Evolutionary conservation across 2,113 vertebrate species (phyloP), one percentile per base, ranked within the genome.

Genomic region (Sitta europaea): DNA sequence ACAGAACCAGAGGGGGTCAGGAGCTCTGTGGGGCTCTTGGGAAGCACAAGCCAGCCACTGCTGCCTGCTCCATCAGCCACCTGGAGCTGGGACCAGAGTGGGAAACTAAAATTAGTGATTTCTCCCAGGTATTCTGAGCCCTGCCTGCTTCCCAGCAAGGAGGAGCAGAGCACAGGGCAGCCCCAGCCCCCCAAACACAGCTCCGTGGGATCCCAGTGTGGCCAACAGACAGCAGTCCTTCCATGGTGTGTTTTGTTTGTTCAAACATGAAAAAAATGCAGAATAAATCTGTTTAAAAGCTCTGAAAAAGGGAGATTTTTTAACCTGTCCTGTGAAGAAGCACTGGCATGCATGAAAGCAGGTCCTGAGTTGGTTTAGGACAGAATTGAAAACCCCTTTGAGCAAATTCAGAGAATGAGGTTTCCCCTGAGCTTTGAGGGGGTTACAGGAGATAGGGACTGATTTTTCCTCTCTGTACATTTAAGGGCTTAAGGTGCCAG

Each of bases 31-130:
- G 0, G 11, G 58, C 31, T 80, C 59, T 51, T 55, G 38, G 5
- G 0, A 54, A 92, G 7, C 63, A n/a, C 19, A 13, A 78, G 3
- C 33, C 76, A 92, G 25, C 24, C 36, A 5, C 31, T 55, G 33
- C 42, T 65, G 54, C 12, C 16, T 1, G 1, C 29, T 57, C 68
- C 63, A 25, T 23, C 59, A n/a, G 54, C 0, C 0, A 28, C 40
- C 72, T 14, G 28, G 65, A 40, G 5, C 8, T 25, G 43, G 38
- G 42, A 47, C 13, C 43, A 47, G 79, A 4, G 51, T 25, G 22
- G 51, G 77, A 77, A 74, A 63, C 21, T 57, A 33, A 80, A 66
- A 42, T 20, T 4, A 11, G 22, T 1, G 5, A 8, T 12, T 81
- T 63, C 29, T 57, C 31, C 29, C 53, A 65, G 27, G 63, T 35